Base-by-base conservation (phyloP, 2,888 invertebrate species). In the Erebia epiphron region DNA sequence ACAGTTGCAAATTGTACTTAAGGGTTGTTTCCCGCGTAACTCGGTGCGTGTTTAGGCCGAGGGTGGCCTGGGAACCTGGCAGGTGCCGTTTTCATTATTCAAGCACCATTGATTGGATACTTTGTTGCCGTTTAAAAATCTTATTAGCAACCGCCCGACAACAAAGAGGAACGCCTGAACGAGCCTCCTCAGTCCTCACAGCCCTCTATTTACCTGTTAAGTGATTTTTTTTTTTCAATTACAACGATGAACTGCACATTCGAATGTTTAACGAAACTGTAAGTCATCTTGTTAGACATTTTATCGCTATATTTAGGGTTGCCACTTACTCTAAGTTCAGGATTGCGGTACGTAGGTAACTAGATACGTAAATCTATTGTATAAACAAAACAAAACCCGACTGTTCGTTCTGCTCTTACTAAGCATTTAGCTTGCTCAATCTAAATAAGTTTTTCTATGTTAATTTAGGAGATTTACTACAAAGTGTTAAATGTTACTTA, bases 91-190 rank as follows among this genome's bases (percentile, higher is more conserved):
- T 93, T 93, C 92, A 93, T 93, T 93, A 93, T 93, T 93, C 92
- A 92, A 89, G 89, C 89, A 79, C 87, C 92, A 93, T 93, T 92
- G 93, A 93, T 93, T 93, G 90, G 92, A 89, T 92, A 92, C 92
- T 92, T 91, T 92, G 92, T 92, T 89, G 91, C 88, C 91, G 90
- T 92, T 92, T 92, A 92, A 93, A 93, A 92, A 92, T 91, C 91
- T 92, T 92, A 92, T 92, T 92, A 92, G 89, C 90, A 89, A 91
- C 91, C 88, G 82, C 79, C 86, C 85, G 86, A 86, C 89, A 89
- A 91, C 90, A 91, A 91, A 88, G 83, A 84, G 82, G 78, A 75
- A 73, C 84, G 81, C 83, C 82, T 52, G 58, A 75, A 73, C 70
- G 84, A 83, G 82, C 83, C 87, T 82, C 81, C 84, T 81, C 79